phyloP scores from a whole-genome alignment of 64 coral and sea anemone genomes.

The Hydrozoanthus tunicans region DNA sequence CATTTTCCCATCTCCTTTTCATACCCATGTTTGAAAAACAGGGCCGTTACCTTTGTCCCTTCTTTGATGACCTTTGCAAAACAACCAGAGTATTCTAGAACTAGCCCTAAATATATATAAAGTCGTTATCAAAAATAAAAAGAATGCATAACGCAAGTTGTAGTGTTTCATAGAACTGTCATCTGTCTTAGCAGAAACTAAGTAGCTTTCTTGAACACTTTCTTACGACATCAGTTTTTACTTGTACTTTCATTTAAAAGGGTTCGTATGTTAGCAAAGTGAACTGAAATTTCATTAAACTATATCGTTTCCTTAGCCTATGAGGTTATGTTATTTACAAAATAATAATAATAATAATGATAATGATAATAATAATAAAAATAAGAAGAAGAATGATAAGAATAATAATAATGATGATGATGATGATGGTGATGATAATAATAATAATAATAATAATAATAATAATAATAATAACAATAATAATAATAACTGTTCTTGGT shows the following conservation, averaged over 20 bases:
- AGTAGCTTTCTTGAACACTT: no score
- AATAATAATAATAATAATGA: no score
- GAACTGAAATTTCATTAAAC: background rate
- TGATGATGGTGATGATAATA: no score
- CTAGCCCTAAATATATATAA: background rate
- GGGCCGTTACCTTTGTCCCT: constrained; percentile 56
- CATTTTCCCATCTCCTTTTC: constrained; percentile 66
- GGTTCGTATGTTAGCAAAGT: no score
- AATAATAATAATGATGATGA: background rate
- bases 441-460: no score
- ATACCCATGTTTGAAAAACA: constrained; percentile 76
- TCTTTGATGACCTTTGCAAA: constrained; percentile 37
- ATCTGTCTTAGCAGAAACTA: no score
- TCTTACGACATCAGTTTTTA: no score
- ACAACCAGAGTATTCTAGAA: background rate
- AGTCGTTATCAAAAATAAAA: background rate
- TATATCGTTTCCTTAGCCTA: background rate
- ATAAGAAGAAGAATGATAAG: background rate
- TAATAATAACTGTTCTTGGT: no score
- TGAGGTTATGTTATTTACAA: no score
- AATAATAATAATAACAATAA: no score
- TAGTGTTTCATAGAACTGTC: background rate
- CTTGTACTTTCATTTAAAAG: no score
- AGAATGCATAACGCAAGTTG: background rate
- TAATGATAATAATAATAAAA: background rate